Evolutionary conservation across 35 echinoderm and acorn worm genomes (phyloP), one percentile per base, ranked within the genome.

Genomic region (Chiridota heheva): DNA sequence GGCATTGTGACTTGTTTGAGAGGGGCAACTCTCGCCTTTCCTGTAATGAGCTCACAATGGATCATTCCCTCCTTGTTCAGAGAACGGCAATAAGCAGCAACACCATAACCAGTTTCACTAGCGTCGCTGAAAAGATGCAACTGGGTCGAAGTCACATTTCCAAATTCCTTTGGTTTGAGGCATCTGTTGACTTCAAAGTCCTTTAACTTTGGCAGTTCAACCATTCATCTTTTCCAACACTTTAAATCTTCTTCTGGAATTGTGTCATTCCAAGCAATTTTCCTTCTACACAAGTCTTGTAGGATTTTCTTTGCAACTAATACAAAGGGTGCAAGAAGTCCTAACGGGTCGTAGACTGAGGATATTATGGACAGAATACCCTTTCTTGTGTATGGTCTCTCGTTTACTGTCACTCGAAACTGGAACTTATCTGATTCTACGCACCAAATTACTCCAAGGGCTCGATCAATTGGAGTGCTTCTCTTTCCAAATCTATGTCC

Each of bases 111-210:
- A 1, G 5, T 34, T 70, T 56, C 57, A 46, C 72, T 80, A 3
- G 87, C 73, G 83, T 96, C 92, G 20, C 65, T 77, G 39, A 90
- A 96, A 29, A 81, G 55, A 48, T 96, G 92, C 5, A 96, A 76
- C 53, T 96, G 82, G 7, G 36, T 56, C 13, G 20, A 15, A 12
- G 7, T 43, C 4, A 77, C 67, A 1, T 40, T 25, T 4, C 69
- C 75, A 44, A 82, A 86, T 0, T 43, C 60, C 32, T 67, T 1
- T 7, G 82, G 82, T 58, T 86, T 84, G 37, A 47, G 72, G 60
- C 87, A 96, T 68, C 87, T 29, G 20, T 63, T 39, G 0, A 86
- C 70, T 45, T 38, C 12, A 29, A 86, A 57, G 28, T 60, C 42
- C 57, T 85, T 59, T 27, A 96, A 25, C 28, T 80, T 51, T 69